Base-by-base conservation (phyloP, 2,888 invertebrate genomes). In the Latrodectus elegans region DNA sequence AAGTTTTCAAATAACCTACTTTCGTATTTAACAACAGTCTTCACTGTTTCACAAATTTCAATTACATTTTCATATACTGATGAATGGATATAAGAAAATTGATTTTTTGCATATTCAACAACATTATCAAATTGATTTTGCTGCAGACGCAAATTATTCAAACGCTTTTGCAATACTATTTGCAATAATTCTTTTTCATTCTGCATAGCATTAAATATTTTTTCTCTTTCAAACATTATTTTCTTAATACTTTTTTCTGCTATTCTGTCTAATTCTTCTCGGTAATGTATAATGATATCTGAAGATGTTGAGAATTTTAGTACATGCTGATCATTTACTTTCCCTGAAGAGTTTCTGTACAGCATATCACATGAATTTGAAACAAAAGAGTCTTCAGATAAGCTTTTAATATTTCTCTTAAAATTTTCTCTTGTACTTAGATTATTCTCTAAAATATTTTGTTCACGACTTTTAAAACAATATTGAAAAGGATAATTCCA, bases 1-100 rank as follows among this genome's bases (percentile, higher is more conserved):
- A 53, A 83, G 38, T 73, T 70, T 72, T 76, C 49, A 74, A 84
- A 84, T 15, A 88, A 72, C 10, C 38, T 79, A 51, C 84, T 79
- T 51, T 84, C 79, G 26, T 51, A 26, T 65, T 74, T 3, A 60
- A 80, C 38, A 12, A 64, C 49, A 17, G 49, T 8, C 71, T 77
- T 52, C 53, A 88, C 78, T 10, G 67, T 17, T 8, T 83, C 74
- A 14, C 67, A 77, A 15, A 15, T 73, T 22, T 52, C 70, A 15
- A 74, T 15, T n/a, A 78, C 74, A 65, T 78, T 65, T 22, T 81
- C 76, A n/a, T 10, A 4, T 12, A 14, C n/a, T 52, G 51, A 38
- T 38, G 12, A 12, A 12, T 11, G 76, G 15, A 38, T 70, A 75
- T 22, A 38, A 53, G 80, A 81, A 68, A 86, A 51, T n/a, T 71